phyloP scores from a whole-genome alignment of 2,113 vertebrate genomes.

The Meles meles region DNA sequence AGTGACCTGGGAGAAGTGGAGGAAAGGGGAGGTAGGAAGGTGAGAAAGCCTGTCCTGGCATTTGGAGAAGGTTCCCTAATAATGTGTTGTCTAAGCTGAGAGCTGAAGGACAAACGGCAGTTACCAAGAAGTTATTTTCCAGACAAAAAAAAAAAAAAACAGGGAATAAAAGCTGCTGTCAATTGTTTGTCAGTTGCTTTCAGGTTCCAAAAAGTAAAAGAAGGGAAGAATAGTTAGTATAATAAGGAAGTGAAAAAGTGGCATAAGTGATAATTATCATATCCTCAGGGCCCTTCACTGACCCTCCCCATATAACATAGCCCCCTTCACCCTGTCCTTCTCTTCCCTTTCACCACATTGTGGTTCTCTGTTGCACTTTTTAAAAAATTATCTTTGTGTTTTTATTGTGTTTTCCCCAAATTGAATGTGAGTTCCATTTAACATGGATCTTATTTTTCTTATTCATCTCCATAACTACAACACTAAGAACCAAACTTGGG shows the following conservation, averaged over 20 bases:
- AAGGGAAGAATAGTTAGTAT: neutral
- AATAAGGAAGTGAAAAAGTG: neutral
- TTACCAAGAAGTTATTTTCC: neutral
- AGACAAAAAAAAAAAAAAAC: neutral
- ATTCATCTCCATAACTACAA: neutral
- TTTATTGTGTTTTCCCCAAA: neutral
- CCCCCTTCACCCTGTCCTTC: neutral
- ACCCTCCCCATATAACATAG: fast-evolving
- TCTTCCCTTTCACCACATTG: neutral
- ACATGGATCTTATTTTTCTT: neutral
- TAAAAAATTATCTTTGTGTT: neutral
- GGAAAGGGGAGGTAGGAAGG: neutral
- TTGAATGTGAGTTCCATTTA: neutral
- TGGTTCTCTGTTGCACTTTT: neutral
- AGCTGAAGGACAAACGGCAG: neutral
- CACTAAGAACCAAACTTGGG: neutral
- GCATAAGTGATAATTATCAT: neutral
- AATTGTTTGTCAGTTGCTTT: neutral
- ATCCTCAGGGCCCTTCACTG: neutral
- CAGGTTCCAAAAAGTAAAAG: neutral
- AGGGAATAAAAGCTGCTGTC: neutral
- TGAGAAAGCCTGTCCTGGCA: neutral
- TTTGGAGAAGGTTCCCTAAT: neutral
- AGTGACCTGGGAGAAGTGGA: neutral
- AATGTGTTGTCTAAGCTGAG: neutral